Percentiles rank a stretch among this genome's conserved stretches.
phyloP scores from a whole-genome alignment of 2,888 invertebrate species.

The Dynastes maya region DNA sequence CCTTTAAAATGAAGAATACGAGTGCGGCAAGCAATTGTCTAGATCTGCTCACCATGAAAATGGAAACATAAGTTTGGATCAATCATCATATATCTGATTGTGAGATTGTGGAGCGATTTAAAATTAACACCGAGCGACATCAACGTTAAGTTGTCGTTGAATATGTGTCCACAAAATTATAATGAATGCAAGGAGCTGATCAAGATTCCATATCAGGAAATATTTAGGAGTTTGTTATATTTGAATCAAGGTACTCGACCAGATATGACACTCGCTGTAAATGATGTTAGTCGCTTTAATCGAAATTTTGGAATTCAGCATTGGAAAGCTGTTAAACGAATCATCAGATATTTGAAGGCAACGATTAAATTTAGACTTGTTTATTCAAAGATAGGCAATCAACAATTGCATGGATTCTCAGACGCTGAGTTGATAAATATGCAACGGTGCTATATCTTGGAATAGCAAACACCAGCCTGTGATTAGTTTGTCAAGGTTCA shows the following conservation, averaged over 20 bases:
- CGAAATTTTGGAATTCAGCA: neutral
- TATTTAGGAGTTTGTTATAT: constrained; percentile 53
- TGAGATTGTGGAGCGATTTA: neutral
- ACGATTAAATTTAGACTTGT: constrained; percentile 50
- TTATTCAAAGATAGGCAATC: constrained; percentile 20
- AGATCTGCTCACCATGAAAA: neutral
- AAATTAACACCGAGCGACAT: constrained; percentile 58
- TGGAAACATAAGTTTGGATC: neutral
- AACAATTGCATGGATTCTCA: constrained; percentile 44
- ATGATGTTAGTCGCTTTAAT: constrained; percentile 31
- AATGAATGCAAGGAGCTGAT: neutral
- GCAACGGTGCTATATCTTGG: constrained; percentile 29
- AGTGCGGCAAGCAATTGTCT: too few relatives aligned
- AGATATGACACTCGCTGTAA: constrained; percentile 51
- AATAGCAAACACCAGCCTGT: constrained; percentile 31
- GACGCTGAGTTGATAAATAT: constrained; percentile 56
- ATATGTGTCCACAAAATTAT: neutral
- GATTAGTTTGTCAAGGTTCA: constrained; percentile 34
- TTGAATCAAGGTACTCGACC: constrained; percentile 52
- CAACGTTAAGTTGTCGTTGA: constrained; percentile 50
- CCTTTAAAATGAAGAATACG: neutral
- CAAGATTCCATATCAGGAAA: constrained; percentile 52
- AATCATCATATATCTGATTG: neutral
- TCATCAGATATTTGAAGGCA: constrained; percentile 54
- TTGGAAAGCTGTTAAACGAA: constrained; percentile 56